phyloP scores from a whole-genome alignment of 2,113 vertebrate genomes.

The Smithornis capensis region DNA sequence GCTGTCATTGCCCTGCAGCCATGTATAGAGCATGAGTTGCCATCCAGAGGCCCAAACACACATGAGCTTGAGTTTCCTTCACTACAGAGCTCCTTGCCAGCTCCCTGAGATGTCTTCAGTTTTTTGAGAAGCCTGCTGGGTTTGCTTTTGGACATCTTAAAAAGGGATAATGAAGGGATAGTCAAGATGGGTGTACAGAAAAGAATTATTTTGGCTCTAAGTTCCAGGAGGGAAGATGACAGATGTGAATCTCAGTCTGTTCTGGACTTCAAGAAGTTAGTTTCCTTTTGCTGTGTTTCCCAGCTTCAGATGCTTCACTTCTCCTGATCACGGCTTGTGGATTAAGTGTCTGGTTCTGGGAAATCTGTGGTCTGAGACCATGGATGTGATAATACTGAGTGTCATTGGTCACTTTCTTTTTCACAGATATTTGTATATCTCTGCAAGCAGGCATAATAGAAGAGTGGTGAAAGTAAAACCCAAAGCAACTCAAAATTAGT shows the following conservation, averaged over 20 bases:
- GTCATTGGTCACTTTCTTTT: background rate
- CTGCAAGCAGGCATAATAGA: background rate
- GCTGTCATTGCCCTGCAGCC: background rate
- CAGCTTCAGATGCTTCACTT: background rate
- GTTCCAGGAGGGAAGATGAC: background rate
- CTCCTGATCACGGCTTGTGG: background rate
- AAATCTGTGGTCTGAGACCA: background rate
- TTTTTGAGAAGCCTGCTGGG: background rate
- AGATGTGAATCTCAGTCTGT: background rate
- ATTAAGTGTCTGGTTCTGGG: background rate
- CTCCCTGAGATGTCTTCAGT: background rate
- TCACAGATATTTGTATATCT: background rate
- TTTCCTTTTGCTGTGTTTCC: background rate
- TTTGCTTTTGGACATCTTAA: background rate
- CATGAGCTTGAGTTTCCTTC: background rate
- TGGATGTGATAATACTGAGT: background rate
- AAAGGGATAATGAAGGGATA: background rate
- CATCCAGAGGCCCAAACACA: background rate
- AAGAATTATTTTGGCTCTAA: background rate
- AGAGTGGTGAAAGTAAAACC: background rate
- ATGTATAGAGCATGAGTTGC: background rate
- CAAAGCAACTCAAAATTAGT: background rate
- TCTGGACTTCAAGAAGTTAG: background rate
- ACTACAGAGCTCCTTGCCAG: rapidly evolving
- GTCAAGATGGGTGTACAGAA: background rate